Conservation (phyloP, 2,888 invertebrate species). For the Platycheirus rosarum region DNA sequence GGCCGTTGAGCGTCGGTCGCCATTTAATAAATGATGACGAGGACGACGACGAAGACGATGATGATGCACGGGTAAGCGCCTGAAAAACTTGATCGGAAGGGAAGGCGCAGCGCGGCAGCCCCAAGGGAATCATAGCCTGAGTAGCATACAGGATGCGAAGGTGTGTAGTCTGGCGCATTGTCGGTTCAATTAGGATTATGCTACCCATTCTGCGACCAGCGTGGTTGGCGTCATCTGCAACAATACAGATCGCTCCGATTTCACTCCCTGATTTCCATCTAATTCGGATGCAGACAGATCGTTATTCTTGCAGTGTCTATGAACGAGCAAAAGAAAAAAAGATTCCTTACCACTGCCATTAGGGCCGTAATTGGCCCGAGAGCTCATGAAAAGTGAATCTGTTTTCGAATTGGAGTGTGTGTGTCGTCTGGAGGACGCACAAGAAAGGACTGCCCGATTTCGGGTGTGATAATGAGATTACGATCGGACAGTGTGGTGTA, state of each 20-base stretch:
- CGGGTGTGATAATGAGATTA: conserved; percentile 73
- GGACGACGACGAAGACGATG: too few species aligned
- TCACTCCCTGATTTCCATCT: conserved; percentile 64
- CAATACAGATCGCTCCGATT: conserved; percentile 69
- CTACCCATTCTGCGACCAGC: conserved; percentile 39
- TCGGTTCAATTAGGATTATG: conserved; percentile 72
- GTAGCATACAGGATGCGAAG: conserved; percentile 47
- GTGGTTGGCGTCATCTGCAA: conserved; percentile 56
- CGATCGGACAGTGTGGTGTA: conserved; percentile 44
- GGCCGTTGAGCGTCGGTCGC: conserved; percentile 28
- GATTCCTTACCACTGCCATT: background rate
- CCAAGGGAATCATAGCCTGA: conserved; percentile 13
- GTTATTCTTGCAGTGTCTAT: conserved; percentile 64
- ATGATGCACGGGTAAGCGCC: conserved; percentile 50
- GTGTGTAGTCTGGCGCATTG: conserved; percentile 68
- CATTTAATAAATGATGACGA: conserved; percentile 68
- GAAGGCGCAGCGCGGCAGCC: too few species aligned
- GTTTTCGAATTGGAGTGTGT: conserved; percentile 31
- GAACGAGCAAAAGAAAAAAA: conserved; percentile 1
- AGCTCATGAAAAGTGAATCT: conserved; percentile 68
- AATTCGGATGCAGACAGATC: conserved; percentile 69
- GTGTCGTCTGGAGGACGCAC: conserved; percentile 17
- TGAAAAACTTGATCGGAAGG: background rate
- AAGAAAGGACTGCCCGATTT: conserved; percentile 38
- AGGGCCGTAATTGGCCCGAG: conserved; percentile 46